Base-by-base conservation (phyloP, 2,113 vertebrate species). In the Cricetomys ansorgei region DNA sequence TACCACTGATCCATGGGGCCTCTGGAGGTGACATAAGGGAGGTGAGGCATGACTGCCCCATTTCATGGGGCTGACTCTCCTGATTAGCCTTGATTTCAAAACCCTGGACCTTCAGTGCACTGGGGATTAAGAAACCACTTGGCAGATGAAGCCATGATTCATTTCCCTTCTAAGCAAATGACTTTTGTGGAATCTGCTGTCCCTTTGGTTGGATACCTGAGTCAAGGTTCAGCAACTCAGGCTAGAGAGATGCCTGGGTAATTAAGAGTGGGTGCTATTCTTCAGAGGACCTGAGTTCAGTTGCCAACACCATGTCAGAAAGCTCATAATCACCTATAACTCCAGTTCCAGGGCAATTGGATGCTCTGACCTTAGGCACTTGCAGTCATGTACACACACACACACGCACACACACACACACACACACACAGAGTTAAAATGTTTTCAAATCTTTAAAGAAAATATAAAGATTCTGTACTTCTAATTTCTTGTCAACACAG, bases 91-190 rank as follows among this genome's bases (percentile, higher is more conserved):
- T 70, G 62, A 86, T 92, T 96, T 92, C 76, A 95, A 97, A n/a
- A 91, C 57, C 70, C 70, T 91, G 72, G 93, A 88, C 88, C 76
- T 70, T 95, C 67, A 79, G 37, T 19, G 12, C 7, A 7, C 29
- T 70, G n/a, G 57, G 92, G 88, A 91, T 93, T 70, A 91, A 62
- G 85, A 96, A 88, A 92, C 80, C 50, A 94, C 0, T 29, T 55
- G 53, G 91, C 73, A 73, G 81, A 84, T 70, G 85, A 96, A 55
- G 57, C 91, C 25, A 59, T 31, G 43, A 43, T 17, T 97, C 10
- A 93, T 94, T 92, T 95, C 92, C 86, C 84, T 94, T 93, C 53
- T 69, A 97, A 95, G 67, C 43, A 65, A 85, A 75, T 76, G 85
- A 88, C 90, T 98, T 45, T 80, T 17, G 3, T 69, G 92, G 62